Evolutionary conservation across 2,888 invertebrate species (phyloP).

Genomic region (Prosapia bicincta): DNA sequence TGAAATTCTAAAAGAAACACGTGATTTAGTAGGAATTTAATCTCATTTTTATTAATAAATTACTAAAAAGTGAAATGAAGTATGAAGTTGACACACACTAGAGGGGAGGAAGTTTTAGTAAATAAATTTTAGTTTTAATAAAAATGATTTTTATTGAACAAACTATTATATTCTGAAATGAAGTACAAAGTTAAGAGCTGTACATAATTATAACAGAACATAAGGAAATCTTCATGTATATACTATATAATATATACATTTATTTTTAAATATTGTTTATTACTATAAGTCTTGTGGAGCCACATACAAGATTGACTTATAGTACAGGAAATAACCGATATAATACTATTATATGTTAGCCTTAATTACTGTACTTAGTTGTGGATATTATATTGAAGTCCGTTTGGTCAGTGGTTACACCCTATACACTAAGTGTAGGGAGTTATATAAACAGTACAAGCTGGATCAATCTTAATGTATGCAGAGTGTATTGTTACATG

Average conservation of each 20-base stretch:
- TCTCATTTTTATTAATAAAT: too few relatives aligned
- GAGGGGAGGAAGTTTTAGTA: not conserved
- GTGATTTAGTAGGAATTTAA: too few relatives aligned
- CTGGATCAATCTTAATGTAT: too few relatives aligned
- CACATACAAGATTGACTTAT: not conserved
- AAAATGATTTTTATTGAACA: not conserved
- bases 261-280: not conserved
- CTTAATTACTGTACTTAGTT: too few relatives aligned
- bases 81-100: too few relatives aligned
- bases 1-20: too few relatives aligned
- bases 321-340: not conserved
- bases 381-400: not conserved
- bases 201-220: not conserved
- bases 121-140: not conserved
- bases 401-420: not conserved
- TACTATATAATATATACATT: not conserved
- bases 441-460: too few relatives aligned
- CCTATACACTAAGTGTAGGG: not conserved
- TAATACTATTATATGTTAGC: not conserved
- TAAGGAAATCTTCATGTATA: not conserved
- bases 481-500: too few relatives aligned
- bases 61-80: too few relatives aligned
- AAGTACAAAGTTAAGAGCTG: not conserved
- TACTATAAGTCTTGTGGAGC: not conserved
- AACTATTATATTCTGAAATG: not conserved